Conservation (phyloP, 2,113 vertebrate genomes). For the Grammomys surdaster region DNA sequence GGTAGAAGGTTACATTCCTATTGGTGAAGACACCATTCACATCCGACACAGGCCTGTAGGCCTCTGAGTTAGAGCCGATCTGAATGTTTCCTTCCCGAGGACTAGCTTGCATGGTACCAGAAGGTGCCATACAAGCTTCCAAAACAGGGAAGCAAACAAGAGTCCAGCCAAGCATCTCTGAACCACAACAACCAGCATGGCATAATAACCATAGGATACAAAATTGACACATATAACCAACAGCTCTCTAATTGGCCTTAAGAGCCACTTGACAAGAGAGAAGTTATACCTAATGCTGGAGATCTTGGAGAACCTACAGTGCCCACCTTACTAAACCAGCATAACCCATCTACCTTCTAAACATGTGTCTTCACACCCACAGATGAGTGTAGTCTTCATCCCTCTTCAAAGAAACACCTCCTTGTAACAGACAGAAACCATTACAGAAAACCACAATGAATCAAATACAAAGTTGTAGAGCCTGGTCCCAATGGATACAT, state of each 20-base stretch:
- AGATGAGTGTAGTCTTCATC: background rate
- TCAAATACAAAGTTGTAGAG: background rate
- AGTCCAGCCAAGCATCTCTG: background rate
- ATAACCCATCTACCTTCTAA: background rate
- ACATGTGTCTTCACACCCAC: background rate
- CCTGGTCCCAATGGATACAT: background rate
- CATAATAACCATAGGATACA: background rate
- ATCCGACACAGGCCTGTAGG: background rate
- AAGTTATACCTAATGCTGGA: background rate
- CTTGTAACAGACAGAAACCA: background rate
- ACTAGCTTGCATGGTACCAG: background rate
- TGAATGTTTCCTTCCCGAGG: background rate
- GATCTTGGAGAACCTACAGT: background rate
- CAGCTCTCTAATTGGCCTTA: background rate
- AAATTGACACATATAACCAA: background rate
- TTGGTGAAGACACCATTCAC: background rate
- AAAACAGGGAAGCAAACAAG: background rate
- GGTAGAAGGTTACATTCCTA: background rate
- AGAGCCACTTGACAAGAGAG: background rate
- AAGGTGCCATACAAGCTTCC: background rate
- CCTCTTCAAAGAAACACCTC: background rate
- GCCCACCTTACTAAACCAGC: background rate
- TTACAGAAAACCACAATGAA: background rate
- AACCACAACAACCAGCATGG: too few species aligned
- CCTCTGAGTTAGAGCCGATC: background rate